Conservation (phyloP, 2,888 invertebrate genomes). For the Acanthosepion esculentum region DNA sequence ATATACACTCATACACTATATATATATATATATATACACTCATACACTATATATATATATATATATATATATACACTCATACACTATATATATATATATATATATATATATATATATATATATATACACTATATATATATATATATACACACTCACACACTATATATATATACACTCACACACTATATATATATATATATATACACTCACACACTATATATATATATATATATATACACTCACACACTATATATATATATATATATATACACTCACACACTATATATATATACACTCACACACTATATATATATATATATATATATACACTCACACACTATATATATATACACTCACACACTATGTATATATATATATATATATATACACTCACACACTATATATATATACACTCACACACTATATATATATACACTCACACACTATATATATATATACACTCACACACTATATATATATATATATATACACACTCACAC, state of each 20-base stretch:
- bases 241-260: neutral
- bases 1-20: too few relatives aligned
- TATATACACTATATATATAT: neutral
- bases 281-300: neutral
- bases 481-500: neutral
- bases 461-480: neutral
- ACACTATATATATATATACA: neutral
- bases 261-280: too few relatives aligned
- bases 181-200: conserved; percentile 35
- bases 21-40: neutral
- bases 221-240: neutral
- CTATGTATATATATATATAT: neutral
- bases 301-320: conserved; percentile 1
- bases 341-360: conserved; percentile 15
- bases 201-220: too few relatives aligned
- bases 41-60: neutral
- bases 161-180: neutral
- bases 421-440: neutral
- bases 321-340: neutral
- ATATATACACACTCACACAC: too few relatives aligned
- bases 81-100: conserved; percentile 35
- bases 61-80: neutral
- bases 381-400: too few relatives aligned
- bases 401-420: neutral
- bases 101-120: conserved; percentile 35